Percentiles rank a stretch among this genome's conserved stretches.
phyloP scores from a whole-genome alignment of 1,140 invertebrate species.

The Carcinoscorpius rotundicauda region DNA sequence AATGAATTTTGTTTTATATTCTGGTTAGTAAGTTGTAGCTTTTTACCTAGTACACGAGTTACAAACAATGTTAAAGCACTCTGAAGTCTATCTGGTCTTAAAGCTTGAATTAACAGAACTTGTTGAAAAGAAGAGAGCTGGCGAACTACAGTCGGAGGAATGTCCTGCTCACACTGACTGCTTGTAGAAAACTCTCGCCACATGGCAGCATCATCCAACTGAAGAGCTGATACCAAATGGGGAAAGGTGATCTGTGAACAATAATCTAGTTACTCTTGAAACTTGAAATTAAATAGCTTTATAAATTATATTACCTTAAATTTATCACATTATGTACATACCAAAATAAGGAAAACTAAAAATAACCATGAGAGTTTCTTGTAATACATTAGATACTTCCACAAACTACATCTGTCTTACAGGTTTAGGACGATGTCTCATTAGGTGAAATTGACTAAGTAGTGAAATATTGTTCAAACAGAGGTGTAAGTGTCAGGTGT shows the following conservation, averaged over 20 bases:
- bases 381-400: too few species aligned
- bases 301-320: too few species aligned
- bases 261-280: neutral
- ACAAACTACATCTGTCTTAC: too few species aligned
- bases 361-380: too few species aligned
- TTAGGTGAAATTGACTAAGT: too few species aligned
- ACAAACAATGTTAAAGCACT: slow-evolving; percentile 55
- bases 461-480: too few species aligned
- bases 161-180: slow-evolving; percentile 43
- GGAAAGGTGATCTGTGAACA: slow-evolving; percentile 13
- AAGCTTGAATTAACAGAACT: slow-evolving; percentile 63
- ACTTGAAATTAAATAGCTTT: neutral
- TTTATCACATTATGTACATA: too few species aligned
- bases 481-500: too few species aligned
- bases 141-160: slow-evolving; percentile 41
- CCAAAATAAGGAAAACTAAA: too few species aligned
- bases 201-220: slow-evolving; percentile 44
- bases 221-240: slow-evolving; percentile 45
- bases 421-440: too few species aligned
- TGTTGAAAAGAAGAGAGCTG: slow-evolving; percentile 63
- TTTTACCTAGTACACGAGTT: slow-evolving; percentile 48
- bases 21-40: slow-evolving; percentile 8
- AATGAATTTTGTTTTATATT: neutral
- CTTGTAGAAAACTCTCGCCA: slow-evolving; percentile 54
- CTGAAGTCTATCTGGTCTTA: slow-evolving; percentile 67